Base-by-base conservation (phyloP, 2,888 invertebrate species). In the Macrophya annulata region DNA sequence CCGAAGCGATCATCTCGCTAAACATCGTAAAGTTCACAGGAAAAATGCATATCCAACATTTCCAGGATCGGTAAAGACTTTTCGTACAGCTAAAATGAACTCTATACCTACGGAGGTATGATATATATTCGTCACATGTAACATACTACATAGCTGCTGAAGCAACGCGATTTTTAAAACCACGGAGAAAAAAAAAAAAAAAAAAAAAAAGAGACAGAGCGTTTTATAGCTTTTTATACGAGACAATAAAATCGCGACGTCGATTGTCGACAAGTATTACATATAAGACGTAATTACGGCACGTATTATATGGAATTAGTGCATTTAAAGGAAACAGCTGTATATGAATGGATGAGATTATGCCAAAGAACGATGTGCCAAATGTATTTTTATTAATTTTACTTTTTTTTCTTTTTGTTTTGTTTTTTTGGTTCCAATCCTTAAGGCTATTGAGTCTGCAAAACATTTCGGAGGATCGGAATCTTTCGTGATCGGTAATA, bases 1-100 rank as follows among this genome's bases (percentile, higher is more conserved):
- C 0, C 95, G 99, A 43, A 98, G 98, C 45, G 99, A 99, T 93
- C 99, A 99, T 93, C 95, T 99, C 85, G 96, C 98, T 43, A 99
- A 99, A 93, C 99, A 99, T 93, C 96, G 97, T 21, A 98, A 97
- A 89, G 97, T 98, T 9, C 98, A 98, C 92, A 96, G 96, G 76
- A 95, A 97, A 86, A 95, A 93, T 87, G 88, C 92, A 17, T 92
- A 90, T 84, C 89, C 91, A 12, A 86, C 93, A 71, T 92, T 92
- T 84, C 91, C 91, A 25, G 88, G 89, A 0, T 31, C 91, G 31
- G 83, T 25, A 6, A 90, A 89, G 85, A 90, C 89, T 84, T 88
- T 90, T 84, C 91, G 92, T 37, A 87, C 88, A n/a, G 88, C 87
- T 37, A 92, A 92, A 85, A 88, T 91, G 21, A 91, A 90, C 85